Evolutionary conservation across 2,888 invertebrate genomes (phyloP).

Genomic region (Acrobasis consociella): DNA sequence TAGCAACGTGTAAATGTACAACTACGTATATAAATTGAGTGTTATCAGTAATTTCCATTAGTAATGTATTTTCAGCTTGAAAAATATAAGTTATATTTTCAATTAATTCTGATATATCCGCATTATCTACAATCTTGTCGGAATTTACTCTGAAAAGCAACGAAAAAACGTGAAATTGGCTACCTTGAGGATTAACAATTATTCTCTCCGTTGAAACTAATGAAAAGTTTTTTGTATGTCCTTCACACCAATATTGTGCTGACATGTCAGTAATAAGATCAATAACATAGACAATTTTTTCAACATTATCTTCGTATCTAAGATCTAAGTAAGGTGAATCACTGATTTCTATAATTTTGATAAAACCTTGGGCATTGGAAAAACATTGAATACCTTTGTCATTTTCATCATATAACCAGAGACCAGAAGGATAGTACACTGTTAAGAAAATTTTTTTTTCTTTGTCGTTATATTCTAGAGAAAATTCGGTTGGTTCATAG

Average conservation of each 20-base stretch:
- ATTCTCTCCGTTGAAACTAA: constrained; percentile 74
- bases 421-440: constrained; percentile 80
- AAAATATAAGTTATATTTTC: constrained; percentile 51
- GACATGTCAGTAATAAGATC: constrained; percentile 76
- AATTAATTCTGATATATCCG: constrained; percentile 41
- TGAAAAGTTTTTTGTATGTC: constrained; percentile 78
- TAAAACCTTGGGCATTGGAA: constrained; percentile 81
- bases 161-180: constrained; percentile 65
- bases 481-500: constrained; percentile 14
- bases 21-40: constrained; percentile 53
- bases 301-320: constrained; percentile 36
- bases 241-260: constrained; percentile 86
- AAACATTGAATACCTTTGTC: constrained; percentile 83
- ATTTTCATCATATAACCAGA: constrained; percentile 72
- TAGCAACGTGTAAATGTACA: constrained; percentile 67
- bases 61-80: constrained; percentile 66
- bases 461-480: constrained; percentile 53
- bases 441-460: constrained; percentile 69
- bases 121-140: constrained; percentile 40
- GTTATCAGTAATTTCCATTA: constrained; percentile 79
- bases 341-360: constrained; percentile 68
- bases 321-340: constrained; percentile 51
- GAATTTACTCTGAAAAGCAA: constrained; percentile 54
- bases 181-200: constrained; percentile 70
- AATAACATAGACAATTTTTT: constrained; percentile 76